Evolutionary conservation across 2,113 vertebrate genomes (phyloP).

Genomic region (Festucalex cinctus): DNA sequence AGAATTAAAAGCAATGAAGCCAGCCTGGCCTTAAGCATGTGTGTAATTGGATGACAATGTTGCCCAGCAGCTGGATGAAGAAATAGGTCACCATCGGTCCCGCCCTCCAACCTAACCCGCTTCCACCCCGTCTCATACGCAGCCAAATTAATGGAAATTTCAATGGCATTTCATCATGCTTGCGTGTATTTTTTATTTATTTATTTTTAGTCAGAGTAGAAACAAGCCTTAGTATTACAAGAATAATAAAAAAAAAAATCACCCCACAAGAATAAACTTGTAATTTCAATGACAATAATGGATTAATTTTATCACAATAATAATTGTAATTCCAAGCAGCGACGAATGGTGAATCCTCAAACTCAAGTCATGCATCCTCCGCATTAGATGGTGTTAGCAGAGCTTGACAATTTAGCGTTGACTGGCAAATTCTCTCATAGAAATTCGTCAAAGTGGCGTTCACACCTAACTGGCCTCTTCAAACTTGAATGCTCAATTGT

Average conservation of each 20-base stretch:
- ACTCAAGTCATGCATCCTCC: no score
- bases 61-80: conserved; percentile 5
- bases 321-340: no score
- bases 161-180: not conserved
- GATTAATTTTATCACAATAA: no score
- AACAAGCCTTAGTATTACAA: not conserved
- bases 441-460: no score
- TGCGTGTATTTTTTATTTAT: not conserved
- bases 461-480: no score
- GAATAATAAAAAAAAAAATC: not conserved
- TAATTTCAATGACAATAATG: not conserved
- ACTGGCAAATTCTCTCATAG: no score
- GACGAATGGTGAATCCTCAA: no score
- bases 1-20: not conserved
- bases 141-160: not conserved
- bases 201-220: no score
- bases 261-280: not conserved
- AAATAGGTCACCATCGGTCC: conserved; percentile 3
- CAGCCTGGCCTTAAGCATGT: not conserved
- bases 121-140: not conserved
- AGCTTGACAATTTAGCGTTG: no score
- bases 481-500: no score
- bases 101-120: not conserved
- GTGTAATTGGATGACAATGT: conserved; percentile 12
- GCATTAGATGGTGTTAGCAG: no score